Base-by-base conservation (phyloP, 2,797 vertebrate species). In the Enteromius unitaeniatus region DNA sequence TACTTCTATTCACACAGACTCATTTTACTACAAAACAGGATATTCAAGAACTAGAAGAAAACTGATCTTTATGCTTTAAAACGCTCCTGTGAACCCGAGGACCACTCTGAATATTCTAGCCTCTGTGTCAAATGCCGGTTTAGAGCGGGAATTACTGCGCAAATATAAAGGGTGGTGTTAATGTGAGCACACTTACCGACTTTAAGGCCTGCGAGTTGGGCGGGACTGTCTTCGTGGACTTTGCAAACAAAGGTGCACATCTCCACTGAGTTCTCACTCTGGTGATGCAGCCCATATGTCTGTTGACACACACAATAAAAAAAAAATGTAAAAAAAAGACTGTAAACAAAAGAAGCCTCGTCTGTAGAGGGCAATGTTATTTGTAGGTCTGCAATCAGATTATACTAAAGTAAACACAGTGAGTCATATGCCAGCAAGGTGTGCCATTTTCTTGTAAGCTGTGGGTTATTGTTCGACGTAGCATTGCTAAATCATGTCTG, bases 231-330 rank as follows among this genome's bases (percentile, higher is more conserved):
- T 0, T 95, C 93, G 0, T 97, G 97, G 84, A 99, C 97, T 28
- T 95, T 95, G 88, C 96, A 99, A 88, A 99, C 96, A 65, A 98
- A 99, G 0, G 98, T 99, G 91, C 98, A 98, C 97, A 99, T 98
- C 92, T 99, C 97, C 90, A 99, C 96, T 0, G 96, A 94, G 91
- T 97, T 97, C 79, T 96, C 95, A 86, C 97, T 95, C 87, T 96
- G 95, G 86, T 97, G 97, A 90, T 98, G 97, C 81, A 99, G 95
- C 55, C 97, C 97, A 0, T 99, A 99, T 0, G 97, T 99, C 98
- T 99, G 93, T 55, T 92, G 93, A 91, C 23, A 87, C n/a, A 87
- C 55, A 79, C 45, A 0, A 40, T 4, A 75, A 21, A 34, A 82
- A 23, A 28, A 51, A 40, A 10, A 19, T 1, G 5, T 1, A 8